Percentiles rank a stretch among this genome's conserved stretches.
Conservation (phyloP, 2,797 vertebrate species). For the Chloroceryle inda region DNA sequence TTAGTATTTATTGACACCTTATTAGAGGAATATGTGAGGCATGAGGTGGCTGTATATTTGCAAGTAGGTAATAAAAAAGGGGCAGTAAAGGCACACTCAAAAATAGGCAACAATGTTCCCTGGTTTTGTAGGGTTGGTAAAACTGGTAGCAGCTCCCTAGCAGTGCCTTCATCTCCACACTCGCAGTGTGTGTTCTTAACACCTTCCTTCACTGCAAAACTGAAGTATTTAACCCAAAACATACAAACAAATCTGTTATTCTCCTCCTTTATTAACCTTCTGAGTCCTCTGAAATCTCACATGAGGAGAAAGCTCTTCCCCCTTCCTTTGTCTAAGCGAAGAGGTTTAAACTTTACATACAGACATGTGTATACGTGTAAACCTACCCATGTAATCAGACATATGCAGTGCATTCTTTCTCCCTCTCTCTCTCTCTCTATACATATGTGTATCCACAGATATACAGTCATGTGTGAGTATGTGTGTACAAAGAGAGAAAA, state of each 20-base stretch:
- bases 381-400: background rate
- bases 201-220: constrained; percentile 58
- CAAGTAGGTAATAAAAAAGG: background rate
- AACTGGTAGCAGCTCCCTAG: constrained; percentile 32
- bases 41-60: background rate
- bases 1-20: background rate
- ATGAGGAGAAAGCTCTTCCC: background rate
- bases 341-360: background rate
- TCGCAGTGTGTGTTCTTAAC: constrained; percentile 57
- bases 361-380: background rate
- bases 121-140: background rate
- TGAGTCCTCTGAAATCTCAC: constrained; percentile 10
- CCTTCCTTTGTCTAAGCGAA: background rate
- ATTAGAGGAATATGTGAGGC: background rate
- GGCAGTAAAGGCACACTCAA: background rate
- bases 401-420: background rate
- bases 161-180: constrained; percentile 24
- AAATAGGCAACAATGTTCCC: background rate
- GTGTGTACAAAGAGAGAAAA: constrained; percentile 43
- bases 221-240: constrained; percentile 69
- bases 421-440: background rate
- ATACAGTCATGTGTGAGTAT: constrained; percentile 28
- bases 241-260: constrained; percentile 71
- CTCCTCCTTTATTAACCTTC: constrained; percentile 57
- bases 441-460: constrained; percentile 27